Percentiles rank a stretch among this genome's conserved stretches.
Evolutionary conservation across 2,888 invertebrate genomes (phyloP).

Genomic region (Acanthosoma haemorrhoidale): DNA sequence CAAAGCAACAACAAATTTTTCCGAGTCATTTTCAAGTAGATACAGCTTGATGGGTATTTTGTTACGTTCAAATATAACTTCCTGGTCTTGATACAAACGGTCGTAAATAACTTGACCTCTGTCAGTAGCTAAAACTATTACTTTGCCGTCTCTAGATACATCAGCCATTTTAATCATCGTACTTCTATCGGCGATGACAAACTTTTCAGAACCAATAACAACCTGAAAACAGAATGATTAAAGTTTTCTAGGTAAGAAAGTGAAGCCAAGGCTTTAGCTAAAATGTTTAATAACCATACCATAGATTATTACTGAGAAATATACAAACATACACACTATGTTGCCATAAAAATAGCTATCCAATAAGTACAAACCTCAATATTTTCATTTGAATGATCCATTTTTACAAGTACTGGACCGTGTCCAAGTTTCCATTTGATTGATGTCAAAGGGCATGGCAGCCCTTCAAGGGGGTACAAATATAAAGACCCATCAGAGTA

Average conservation of each 20-base stretch:
- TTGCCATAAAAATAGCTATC: too few species aligned
- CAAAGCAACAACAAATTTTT: background rate
- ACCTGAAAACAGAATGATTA: background rate
- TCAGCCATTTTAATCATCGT: background rate
- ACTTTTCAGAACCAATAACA: background rate
- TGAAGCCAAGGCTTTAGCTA: background rate
- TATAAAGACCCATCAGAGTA: background rate
- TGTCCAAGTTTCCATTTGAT: background rate
- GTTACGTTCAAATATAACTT: background rate
- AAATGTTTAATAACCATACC: background rate
- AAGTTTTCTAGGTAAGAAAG: background rate
- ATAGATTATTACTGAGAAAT: background rate
- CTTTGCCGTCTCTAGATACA: background rate
- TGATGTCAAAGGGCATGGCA: background rate
- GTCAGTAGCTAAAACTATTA: background rate
- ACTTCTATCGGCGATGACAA: background rate
- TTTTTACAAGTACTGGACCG: constrained; percentile 1
- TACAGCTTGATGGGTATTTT: background rate
- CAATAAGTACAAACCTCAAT: constrained; percentile 18
- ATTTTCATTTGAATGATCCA: background rate
- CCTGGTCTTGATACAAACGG: background rate
- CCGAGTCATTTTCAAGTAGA: background rate
- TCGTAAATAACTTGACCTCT: background rate
- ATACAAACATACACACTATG: too few species aligned
- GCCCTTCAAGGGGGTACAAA: background rate